A percentile compares a stretch with the other conserved stretches of the same genome.
Evolutionary conservation across 2,797 vertebrate species (phyloP).

Genomic region (Loris lydekkerianus): DNA sequence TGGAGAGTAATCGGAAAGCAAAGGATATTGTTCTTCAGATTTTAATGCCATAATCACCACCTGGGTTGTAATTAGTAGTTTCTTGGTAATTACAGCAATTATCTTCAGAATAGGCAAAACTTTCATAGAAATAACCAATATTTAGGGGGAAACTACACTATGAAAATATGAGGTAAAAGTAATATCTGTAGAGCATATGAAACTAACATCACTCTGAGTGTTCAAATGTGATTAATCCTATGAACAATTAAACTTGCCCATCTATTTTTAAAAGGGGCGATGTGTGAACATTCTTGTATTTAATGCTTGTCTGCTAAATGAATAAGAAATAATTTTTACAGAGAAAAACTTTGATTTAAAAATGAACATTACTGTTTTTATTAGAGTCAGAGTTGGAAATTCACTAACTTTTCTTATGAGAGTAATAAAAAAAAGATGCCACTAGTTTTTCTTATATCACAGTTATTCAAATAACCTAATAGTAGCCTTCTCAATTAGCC

Average conservation of each 20-base stretch:
- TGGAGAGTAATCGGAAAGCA: neutral
- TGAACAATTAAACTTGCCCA: neutral
- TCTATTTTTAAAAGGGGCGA: neutral
- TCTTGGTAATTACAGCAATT: neutral
- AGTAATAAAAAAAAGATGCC: neutral
- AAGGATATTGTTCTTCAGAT: constrained; percentile 8
- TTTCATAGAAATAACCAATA: constrained; percentile 53
- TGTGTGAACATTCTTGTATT: neutral
- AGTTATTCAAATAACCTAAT: constrained; percentile 36
- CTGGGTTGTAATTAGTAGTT: neutral
- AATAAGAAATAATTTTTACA: constrained; percentile 56
- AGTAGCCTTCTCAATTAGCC: neutral
- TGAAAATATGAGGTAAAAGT: constrained; percentile 1
- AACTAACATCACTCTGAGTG: neutral
- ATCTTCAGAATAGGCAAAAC: constrained; percentile 19
- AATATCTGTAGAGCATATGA: neutral
- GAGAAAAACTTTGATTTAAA: constrained; percentile 54
- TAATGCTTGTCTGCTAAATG: neutral
- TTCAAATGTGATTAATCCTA: constrained; percentile 40
- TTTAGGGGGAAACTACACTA: neutral
- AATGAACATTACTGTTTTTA: constrained; percentile 35
- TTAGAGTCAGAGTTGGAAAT: constrained; percentile 36
- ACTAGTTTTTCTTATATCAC: constrained; percentile 30
- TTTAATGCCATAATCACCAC: constrained; percentile 53
- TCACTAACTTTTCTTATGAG: constrained; percentile 29